These are phyloP conservation scores for Sinonovacula constricta DNA, from an alignment of 1,140 invertebrate species.

Conservation along the genomic window DNA sequence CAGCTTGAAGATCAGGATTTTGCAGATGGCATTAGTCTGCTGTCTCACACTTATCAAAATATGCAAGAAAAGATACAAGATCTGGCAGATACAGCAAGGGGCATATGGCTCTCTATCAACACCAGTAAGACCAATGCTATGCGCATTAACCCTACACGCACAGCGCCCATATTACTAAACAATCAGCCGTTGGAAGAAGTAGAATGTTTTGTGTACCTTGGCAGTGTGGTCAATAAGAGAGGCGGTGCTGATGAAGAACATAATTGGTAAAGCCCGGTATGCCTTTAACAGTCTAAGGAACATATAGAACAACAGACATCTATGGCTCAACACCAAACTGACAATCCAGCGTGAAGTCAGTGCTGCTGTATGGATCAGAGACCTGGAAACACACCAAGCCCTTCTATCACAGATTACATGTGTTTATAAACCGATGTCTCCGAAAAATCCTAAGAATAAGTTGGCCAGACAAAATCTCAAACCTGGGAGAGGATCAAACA, in stretches of 20 bases:
- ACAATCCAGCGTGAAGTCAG: slow-evolving; percentile 53
- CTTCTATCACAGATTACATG: slow-evolving; percentile 29
- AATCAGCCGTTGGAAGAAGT: slow-evolving; percentile 33
- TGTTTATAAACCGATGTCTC: slow-evolving; percentile 45
- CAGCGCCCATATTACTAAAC: neutral
- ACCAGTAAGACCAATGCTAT: slow-evolving; percentile 27
- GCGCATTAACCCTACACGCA: slow-evolving; percentile 6
- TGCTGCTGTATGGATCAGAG: no score
- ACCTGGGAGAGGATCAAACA: slow-evolving; percentile 13
- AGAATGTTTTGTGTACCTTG: slow-evolving; percentile 24
- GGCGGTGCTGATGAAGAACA: slow-evolving; percentile 25
- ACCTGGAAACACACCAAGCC: slow-evolving; percentile 10
- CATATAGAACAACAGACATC: no score
- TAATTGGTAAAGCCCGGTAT: no score
- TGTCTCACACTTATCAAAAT: slow-evolving; percentile 13
- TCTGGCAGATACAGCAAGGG: neutral
- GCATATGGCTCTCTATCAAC: slow-evolving; percentile 24
- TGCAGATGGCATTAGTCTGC: slow-evolving; percentile 42
- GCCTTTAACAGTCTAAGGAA: slow-evolving; percentile 9
- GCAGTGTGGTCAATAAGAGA: slow-evolving; percentile 33
- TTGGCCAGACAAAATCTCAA: no score
- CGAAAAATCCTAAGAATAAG: slow-evolving; percentile 36
- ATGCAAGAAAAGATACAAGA: slow-evolving; percentile 4
- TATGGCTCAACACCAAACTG: no score
- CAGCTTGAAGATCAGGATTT: slow-evolving; percentile 45